Percentiles rank a stretch among this genome's conserved stretches.
phyloP scores from a whole-genome alignment of 2,888 invertebrate species.

The Philereme transversata region DNA sequence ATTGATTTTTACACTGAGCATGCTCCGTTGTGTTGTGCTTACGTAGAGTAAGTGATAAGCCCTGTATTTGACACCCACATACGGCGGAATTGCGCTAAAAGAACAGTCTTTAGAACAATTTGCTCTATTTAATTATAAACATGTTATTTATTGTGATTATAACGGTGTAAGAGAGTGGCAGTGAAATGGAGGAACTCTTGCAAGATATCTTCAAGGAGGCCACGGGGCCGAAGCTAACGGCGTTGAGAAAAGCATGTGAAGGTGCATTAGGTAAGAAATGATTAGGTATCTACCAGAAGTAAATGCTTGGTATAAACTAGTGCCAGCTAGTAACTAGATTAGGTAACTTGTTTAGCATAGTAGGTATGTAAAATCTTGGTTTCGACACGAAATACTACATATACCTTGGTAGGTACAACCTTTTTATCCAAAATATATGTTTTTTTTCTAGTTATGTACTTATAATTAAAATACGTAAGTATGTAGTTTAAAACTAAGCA shows the following conservation, averaged over 20 bases:
- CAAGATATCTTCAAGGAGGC: slow-evolving; percentile 94
- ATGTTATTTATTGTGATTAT: slow-evolving; percentile 28
- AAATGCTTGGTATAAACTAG: too few species aligned
- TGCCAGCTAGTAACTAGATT: too few species aligned
- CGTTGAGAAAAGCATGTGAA: slow-evolving; percentile 92
- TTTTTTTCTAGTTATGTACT: too few species aligned
- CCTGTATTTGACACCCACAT: slow-evolving; percentile 58
- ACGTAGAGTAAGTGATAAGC: slow-evolving; percentile 62
- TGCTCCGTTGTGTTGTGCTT: slow-evolving; percentile 56
- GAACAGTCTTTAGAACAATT: slow-evolving; percentile 5
- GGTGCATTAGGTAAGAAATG: slow-evolving; percentile 89
- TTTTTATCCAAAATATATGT: too few species aligned
- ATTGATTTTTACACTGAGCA: slow-evolving; percentile 79
- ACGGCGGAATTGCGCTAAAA: slow-evolving; percentile 13
- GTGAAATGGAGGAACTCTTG: slow-evolving; percentile 91
- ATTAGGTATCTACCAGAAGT: too few species aligned
- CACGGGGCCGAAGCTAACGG: slow-evolving; percentile 89
- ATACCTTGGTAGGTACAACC: too few species aligned
- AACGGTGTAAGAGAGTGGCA: slow-evolving; percentile 31
- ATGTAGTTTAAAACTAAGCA: too few species aligned
- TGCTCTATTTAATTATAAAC: slow-evolving; percentile 12
- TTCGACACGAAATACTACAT: too few species aligned
- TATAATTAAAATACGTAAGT: too few species aligned
- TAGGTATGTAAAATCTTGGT: too few species aligned
- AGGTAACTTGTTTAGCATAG: too few species aligned